phyloP scores from a whole-genome alignment of 2,113 vertebrate species.

The Rissa tridactyla region DNA sequence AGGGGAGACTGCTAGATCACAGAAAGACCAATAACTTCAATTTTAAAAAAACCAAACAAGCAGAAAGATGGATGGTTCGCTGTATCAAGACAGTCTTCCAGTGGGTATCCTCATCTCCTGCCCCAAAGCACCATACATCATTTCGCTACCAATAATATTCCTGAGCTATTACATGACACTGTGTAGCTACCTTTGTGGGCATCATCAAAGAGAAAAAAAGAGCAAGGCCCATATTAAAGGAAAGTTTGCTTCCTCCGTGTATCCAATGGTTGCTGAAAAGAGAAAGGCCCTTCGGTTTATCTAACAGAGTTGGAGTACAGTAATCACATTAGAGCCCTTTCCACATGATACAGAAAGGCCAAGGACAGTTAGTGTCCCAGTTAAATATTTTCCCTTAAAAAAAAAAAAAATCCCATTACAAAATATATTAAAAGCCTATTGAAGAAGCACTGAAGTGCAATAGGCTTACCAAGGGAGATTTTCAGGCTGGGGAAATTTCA shows the following conservation, averaged over 20 bases:
- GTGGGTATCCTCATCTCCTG: neutral
- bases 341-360: neutral
- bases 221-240: neutral
- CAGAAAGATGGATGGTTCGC: neutral
- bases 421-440: neutral
- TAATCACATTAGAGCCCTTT: neutral
- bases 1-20: neutral
- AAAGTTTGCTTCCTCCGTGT: neutral
- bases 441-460: neutral
- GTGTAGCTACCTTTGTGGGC: neutral
- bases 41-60: neutral
- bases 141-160: neutral
- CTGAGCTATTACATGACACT: neutral
- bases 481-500: neutral
- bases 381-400: neutral
- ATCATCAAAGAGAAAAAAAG: neutral
- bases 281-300: neutral
- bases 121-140: neutral
- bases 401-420: neutral
- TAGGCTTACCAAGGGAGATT: neutral
- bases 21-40: neutral
- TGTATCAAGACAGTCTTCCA: neutral
- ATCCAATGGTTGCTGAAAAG: neutral
- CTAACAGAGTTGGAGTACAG: neutral
- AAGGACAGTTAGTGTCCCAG: neutral